Evolutionary conservation across 2,888 invertebrate species (phyloP).

Genomic region (Clunio marinus): DNA sequence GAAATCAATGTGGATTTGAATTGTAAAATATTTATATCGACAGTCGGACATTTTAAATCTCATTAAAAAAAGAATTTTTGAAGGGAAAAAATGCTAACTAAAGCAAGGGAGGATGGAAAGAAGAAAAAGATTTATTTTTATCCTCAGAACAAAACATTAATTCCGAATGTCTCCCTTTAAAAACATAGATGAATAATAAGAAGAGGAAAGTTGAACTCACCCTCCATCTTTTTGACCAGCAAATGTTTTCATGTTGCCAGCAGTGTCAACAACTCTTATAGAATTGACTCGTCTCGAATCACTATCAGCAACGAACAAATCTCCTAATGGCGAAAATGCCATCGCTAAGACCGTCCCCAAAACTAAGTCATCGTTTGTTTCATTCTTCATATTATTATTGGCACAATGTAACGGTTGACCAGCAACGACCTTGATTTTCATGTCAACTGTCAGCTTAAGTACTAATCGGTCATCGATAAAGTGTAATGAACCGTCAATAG

Average conservation of each 20-base stretch:
- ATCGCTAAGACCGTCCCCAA: slow-evolving; percentile 84
- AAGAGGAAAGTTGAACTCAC: slow-evolving; percentile 53
- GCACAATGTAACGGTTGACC: slow-evolving; percentile 92
- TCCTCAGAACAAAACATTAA: neutral
- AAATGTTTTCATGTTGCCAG: slow-evolving; percentile 85
- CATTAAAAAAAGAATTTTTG: no score
- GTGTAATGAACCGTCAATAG: slow-evolving; percentile 88
- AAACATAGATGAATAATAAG: neutral
- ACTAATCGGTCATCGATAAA: slow-evolving; percentile 95
- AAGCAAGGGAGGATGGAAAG: no score
- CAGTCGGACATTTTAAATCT: no score
- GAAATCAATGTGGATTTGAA: no score
- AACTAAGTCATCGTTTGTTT: slow-evolving; percentile 53
- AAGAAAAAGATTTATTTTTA: no score
- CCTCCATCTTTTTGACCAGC: slow-evolving; percentile 72
- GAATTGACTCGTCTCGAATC: slow-evolving; percentile 81
- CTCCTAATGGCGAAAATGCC: slow-evolving; percentile 86
- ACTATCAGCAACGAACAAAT: slow-evolving; percentile 88
- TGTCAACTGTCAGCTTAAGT: slow-evolving; percentile 83
- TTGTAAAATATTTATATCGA: no score
- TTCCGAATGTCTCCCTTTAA: neutral
- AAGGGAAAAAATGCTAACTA: no score
- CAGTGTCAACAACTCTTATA: slow-evolving; percentile 79
- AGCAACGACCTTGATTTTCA: slow-evolving; percentile 88
- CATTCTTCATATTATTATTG: slow-evolving; percentile 55